Percentiles rank a stretch among this genome's conserved stretches.
Evolutionary conservation across 2,797 vertebrate genomes (phyloP).

Genomic region (Myiotriccus ornatus): DNA sequence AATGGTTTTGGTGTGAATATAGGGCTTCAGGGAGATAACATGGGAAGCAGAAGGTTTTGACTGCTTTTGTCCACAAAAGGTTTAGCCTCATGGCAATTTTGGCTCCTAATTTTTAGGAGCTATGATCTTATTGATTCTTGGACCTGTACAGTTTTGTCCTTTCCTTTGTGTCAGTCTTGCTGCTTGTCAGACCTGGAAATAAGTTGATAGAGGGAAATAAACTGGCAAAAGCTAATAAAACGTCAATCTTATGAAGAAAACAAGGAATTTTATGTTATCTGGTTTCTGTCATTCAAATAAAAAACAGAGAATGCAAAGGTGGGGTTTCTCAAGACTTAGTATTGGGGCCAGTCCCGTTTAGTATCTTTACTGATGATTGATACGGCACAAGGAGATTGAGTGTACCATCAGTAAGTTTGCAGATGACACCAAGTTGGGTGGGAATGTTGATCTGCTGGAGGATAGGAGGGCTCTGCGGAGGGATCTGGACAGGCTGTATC

Average conservation of each 20-base stretch:
- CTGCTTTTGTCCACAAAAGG: background rate
- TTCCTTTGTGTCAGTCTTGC: background rate
- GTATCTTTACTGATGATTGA: background rate
- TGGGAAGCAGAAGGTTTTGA: background rate
- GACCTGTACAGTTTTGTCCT: background rate
- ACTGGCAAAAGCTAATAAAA: background rate
- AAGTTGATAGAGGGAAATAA: background rate
- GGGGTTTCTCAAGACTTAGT: background rate
- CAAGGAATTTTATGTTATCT: background rate
- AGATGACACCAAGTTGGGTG: accelerated
- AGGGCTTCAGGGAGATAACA: background rate
- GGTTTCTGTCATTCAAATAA: background rate
- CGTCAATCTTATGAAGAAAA: background rate
- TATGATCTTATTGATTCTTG: background rate
- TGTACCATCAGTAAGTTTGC: background rate
- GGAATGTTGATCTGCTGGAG: background rate
- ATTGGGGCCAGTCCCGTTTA: background rate
- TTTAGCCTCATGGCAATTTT: background rate
- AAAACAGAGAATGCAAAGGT: background rate
- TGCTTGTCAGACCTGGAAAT: background rate
- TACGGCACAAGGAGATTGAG: background rate
- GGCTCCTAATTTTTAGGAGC: background rate
- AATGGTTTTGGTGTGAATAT: background rate
- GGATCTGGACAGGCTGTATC: background rate
- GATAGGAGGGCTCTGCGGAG: background rate